A percentile compares a stretch with the other conserved stretches of the same genome.
phyloP scores from a whole-genome alignment of 2,888 invertebrate genomes.

The Hirtodrosophila histrioides region DNA sequence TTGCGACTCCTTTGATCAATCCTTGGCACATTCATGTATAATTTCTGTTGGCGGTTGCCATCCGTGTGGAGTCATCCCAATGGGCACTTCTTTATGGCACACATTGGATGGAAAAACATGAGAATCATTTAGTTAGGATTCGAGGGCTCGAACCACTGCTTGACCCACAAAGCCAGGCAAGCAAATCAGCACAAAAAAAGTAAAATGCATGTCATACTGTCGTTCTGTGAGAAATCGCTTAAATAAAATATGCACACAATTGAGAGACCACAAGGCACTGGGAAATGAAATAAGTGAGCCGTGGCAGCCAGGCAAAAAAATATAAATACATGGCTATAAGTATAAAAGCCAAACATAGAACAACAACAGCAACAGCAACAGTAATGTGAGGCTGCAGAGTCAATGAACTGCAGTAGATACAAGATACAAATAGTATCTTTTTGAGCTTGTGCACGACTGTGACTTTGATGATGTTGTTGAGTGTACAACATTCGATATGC shows the following conservation, averaged over 20 bases:
- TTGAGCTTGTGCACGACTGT: constrained; percentile 39
- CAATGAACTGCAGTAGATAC: constrained; percentile 54
- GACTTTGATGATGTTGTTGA: constrained; percentile 47
- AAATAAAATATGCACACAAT: constrained; percentile 74
- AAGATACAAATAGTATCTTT: constrained; percentile 31
- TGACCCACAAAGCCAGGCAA: constrained; percentile 68
- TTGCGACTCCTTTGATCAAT: background rate
- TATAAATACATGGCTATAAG: constrained; percentile 12
- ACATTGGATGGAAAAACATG: constrained; percentile 24
- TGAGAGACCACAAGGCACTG: constrained; percentile 59
- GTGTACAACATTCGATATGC: constrained; percentile 21
- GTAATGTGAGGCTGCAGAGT: constrained; percentile 32
- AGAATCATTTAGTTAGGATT: constrained; percentile 31
- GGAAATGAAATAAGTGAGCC: constrained; percentile 73
- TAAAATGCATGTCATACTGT: constrained; percentile 62
- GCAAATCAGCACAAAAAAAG: constrained; percentile 62
- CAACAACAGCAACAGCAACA: constrained; percentile 1
- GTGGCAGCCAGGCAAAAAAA: constrained; percentile 41
- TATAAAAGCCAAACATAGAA: constrained; percentile 12
- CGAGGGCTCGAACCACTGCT: constrained; percentile 43
- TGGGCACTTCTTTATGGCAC: constrained; percentile 1
- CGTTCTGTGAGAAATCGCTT: constrained; percentile 36
- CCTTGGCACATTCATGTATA: constrained; percentile 23
- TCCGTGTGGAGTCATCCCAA: constrained; percentile 21
- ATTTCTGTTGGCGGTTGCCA: constrained; percentile 37